Conservation (phyloP, 1,140 invertebrate genomes). For the Rhopalosiphum padi region DNA sequence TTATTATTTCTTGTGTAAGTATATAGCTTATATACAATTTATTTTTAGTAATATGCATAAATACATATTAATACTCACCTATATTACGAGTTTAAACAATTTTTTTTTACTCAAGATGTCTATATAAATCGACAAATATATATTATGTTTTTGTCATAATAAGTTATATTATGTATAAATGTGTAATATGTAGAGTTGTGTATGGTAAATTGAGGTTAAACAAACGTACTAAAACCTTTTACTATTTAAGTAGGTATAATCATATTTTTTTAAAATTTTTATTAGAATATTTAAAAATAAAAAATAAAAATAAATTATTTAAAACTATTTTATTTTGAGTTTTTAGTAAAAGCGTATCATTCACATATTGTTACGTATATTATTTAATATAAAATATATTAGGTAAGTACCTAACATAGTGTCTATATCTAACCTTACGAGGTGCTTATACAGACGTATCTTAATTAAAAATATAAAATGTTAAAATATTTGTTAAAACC, state of each 20-base stretch:
- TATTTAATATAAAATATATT: not conserved
- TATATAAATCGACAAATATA: not conserved
- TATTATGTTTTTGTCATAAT: no score
- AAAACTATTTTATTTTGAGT: not conserved
- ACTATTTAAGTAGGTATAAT: not conserved
- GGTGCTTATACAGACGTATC: no score
- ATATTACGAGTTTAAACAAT: not conserved
- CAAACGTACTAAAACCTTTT: not conserved
- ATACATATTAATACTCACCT: not conserved
- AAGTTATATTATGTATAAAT: no score
- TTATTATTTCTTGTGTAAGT: not conserved
- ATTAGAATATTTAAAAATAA: not conserved
- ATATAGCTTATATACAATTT: not conserved
- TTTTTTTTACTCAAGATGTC: not conserved
- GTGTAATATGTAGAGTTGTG: not conserved
- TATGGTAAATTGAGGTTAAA: not conserved
- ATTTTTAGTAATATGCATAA: not conserved
- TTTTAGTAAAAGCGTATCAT: not conserved
- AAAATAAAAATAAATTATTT: not conserved
- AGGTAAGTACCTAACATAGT: no score
- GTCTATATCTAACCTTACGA: no score
- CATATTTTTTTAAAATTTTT: not conserved
- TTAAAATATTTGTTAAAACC: no score
- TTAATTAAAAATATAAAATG: no score
- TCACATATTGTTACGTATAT: not conserved